These are phyloP conservation scores for Acanthosepion pharaonis DNA, from an alignment of 2,888 invertebrate genomes.

Conservation along the genomic window DNA sequence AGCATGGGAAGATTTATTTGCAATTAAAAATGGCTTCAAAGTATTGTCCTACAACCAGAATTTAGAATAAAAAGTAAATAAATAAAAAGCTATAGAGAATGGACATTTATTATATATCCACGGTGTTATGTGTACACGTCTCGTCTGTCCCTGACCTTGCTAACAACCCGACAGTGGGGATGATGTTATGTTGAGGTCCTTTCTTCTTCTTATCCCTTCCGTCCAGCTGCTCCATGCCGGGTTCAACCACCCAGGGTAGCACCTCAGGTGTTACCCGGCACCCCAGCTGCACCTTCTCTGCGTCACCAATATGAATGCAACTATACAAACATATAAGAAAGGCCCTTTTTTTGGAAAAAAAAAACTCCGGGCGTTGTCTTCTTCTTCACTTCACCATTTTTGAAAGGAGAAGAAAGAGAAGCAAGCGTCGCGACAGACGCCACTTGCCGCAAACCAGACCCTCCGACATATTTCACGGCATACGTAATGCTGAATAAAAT, in stretches of 20 bases:
- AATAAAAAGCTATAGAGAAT: not conserved
- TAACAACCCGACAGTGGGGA: not conserved
- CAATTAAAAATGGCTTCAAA: not conserved
- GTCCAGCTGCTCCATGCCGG: not conserved
- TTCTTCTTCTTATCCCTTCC: not conserved
- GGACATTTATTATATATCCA: not conserved
- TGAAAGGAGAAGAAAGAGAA: not conserved
- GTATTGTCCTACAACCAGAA: not conserved
- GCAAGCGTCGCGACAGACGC: not conserved
- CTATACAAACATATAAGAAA: too few relatives aligned
- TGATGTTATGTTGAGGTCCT: conserved; percentile 33
- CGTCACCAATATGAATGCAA: not conserved
- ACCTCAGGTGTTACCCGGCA: conserved; percentile 33
- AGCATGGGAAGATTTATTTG: not conserved
- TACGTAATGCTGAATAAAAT: not conserved
- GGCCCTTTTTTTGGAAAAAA: not conserved
- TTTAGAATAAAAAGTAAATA: not conserved
- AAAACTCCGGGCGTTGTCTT: not conserved
- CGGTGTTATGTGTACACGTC: not conserved
- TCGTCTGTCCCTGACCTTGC: not conserved
- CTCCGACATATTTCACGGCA: not conserved
- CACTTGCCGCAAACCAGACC: not conserved
- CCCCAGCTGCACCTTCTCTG: conserved; percentile 4
- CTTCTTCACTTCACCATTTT: conserved; percentile 22
- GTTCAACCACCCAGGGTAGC: conserved; percentile 20